Percentiles rank a stretch among this genome's conserved stretches.
phyloP scores from a whole-genome alignment of 2,888 invertebrate genomes.

The Pyrrhia umbra region DNA sequence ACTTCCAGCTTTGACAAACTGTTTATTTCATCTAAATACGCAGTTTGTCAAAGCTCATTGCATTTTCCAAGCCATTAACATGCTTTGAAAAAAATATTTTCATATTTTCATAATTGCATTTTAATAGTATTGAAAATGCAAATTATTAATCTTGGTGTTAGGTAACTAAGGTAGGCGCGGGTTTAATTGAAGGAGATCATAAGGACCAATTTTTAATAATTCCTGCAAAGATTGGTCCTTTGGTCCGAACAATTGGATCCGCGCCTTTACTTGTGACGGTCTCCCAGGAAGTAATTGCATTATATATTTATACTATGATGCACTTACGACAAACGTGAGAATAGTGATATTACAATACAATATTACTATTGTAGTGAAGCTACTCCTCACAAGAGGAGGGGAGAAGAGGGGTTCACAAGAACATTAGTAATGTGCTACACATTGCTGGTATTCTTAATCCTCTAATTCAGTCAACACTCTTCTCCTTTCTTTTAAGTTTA shows the following conservation, averaged over 20 bases:
- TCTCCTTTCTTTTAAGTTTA: not conserved
- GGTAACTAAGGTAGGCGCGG: constrained; percentile 6
- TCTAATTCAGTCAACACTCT: not conserved
- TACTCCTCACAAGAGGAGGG: constrained; percentile 7
- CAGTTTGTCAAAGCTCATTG: not conserved
- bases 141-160: not conserved
- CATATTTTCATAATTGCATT: constrained; percentile 7
- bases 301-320: constrained; percentile 2
- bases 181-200: not conserved
- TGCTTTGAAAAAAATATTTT: constrained; percentile 8
- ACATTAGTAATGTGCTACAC: not conserved
- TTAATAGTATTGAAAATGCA: not conserved
- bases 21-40: not conserved
- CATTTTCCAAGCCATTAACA: not conserved
- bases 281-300: not conserved
- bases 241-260: not conserved
- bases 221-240: not conserved
- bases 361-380: not conserved
- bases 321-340: too few relatives aligned
- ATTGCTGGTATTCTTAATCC: not conserved
- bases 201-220: not conserved
- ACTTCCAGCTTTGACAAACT: not conserved
- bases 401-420: constrained; percentile 2
- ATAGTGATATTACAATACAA: not conserved
- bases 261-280: not conserved